Percentiles rank a stretch among this genome's conserved stretches.
Evolutionary conservation across 2,113 vertebrate genomes (phyloP).

Genomic region (Donacobius atricapilla): DNA sequence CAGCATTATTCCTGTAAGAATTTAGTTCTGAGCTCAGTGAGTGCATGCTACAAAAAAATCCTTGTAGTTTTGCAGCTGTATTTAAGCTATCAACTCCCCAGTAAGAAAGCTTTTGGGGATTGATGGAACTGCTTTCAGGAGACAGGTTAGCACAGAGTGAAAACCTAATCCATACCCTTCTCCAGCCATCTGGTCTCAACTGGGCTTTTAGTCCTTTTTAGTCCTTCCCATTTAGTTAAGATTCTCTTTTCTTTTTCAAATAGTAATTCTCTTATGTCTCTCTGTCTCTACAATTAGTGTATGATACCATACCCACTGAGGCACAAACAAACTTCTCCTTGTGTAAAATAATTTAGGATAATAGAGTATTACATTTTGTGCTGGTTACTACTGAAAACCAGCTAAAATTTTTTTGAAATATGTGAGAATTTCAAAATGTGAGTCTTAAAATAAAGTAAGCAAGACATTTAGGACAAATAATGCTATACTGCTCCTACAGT

Average conservation of each 20-base stretch:
- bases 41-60: not conserved
- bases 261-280: not conserved
- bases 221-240: not conserved
- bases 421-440: not conserved
- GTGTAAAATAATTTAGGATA: not conserved
- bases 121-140: not conserved
- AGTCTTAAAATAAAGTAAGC: not conserved
- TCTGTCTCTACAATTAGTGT: not conserved
- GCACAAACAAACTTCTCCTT: not conserved
- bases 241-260: not conserved
- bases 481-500: not conserved
- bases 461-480: not conserved
- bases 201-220: not conserved
- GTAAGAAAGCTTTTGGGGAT: not conserved
- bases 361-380: not conserved
- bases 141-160: not conserved
- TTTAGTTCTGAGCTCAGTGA: not conserved
- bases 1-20: not conserved
- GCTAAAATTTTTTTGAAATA: not conserved
- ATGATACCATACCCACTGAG: not conserved
- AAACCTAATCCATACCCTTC: not conserved
- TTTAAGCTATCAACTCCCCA: not conserved
- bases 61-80: not conserved
- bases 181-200: not conserved
- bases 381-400: not conserved